Evolutionary conservation across 1,140 invertebrate genomes (phyloP).

Genomic region (Akabosia matsudoensis): DNA sequence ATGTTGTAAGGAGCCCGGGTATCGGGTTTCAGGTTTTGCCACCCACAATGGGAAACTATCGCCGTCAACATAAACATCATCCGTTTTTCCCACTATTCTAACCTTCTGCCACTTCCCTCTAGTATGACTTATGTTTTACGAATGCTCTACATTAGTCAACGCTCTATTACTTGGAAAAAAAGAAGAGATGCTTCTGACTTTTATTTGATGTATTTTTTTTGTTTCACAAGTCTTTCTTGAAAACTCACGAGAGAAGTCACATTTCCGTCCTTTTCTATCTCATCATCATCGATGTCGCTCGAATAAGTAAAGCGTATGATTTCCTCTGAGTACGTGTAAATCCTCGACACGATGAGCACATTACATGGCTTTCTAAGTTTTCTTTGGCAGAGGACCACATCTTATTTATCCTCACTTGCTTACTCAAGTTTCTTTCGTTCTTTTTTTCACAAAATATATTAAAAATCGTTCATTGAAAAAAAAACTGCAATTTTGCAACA

Average conservation of each 20-base stretch:
- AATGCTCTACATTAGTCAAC: neutral
- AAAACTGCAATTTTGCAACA: neutral
- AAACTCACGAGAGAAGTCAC: neutral
- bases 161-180: neutral
- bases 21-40: constrained; percentile 46
- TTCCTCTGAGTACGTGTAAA: constrained; percentile 5
- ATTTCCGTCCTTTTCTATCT: constrained; percentile 10
- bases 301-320: neutral
- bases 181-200: neutral
- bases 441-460: too few species aligned
- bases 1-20: constrained; percentile 40
- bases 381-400: constrained; percentile 6
- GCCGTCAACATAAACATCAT: constrained; percentile 17
- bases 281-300: neutral
- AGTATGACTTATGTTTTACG: neutral
- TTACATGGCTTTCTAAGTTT: constrained; percentile 11
- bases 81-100: constrained; percentile 32
- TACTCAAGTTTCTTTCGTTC: neutral
- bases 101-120: neutral
- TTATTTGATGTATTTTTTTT: neutral
- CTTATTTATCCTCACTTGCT: constrained; percentile 13
- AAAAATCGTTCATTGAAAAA: neutral
- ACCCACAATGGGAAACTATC: constrained; percentile 45
- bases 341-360: neutral
- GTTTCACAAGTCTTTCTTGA: neutral